Conservation (phyloP, 1,140 invertebrate genomes). For the Ericerus pela region DNA sequence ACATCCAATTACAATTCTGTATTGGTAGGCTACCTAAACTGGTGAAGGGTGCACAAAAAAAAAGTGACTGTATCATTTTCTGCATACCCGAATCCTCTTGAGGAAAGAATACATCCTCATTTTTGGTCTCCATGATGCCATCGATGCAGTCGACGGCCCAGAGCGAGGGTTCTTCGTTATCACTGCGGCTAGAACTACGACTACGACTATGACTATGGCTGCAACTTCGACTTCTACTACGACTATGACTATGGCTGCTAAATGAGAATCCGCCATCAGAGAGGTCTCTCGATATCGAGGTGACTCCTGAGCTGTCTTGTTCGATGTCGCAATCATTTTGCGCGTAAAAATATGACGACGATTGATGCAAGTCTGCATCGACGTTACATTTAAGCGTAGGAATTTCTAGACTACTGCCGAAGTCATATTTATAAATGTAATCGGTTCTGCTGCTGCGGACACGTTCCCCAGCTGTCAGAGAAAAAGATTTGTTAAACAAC, state of each 20-base stretch:
- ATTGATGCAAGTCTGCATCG: too few relatives aligned
- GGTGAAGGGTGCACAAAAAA: too few relatives aligned
- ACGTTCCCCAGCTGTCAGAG: not conserved
- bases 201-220: not conserved
- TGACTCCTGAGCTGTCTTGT: slow-evolving; percentile 2
- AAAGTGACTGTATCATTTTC: too few relatives aligned
- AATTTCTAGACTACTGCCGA: not conserved
- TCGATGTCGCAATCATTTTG: not conserved
- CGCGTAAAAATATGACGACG: not conserved
- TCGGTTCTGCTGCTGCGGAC: not conserved
- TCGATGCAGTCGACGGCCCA: too few relatives aligned
- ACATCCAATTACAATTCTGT: too few relatives aligned
- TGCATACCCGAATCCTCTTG: slow-evolving; percentile 4
- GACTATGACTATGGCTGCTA: not conserved
- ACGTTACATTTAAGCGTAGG: not conserved
- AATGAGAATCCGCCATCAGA: not conserved
- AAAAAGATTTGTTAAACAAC: not conserved
- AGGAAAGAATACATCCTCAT: not conserved
- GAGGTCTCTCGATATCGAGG: not conserved
- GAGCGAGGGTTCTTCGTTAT: not conserved
- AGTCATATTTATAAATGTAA: slow-evolving; percentile 6
- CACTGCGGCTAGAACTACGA: too few relatives aligned
- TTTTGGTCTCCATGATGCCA: slow-evolving; percentile 4
- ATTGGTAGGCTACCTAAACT: too few relatives aligned
- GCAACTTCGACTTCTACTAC: not conserved